Evolutionary conservation across 2,888 invertebrate species (phyloP).

Genomic region (Heteropelma amictum): DNA sequence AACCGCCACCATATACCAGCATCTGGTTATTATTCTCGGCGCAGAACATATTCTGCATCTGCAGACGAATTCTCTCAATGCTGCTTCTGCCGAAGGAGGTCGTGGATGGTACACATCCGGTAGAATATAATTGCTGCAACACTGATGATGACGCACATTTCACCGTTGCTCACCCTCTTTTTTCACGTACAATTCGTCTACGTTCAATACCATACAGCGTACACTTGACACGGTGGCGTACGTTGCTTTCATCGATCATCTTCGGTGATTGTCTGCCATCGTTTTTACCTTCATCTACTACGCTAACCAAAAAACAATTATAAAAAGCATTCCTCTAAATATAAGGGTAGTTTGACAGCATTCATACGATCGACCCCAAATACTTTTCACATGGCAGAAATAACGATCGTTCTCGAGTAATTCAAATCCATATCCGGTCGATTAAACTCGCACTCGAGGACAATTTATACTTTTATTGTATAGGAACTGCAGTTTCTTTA

Average conservation of each 20-base stretch:
- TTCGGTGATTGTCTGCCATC: not conserved
- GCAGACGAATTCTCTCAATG: conserved; percentile 26
- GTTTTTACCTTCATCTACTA: not conserved
- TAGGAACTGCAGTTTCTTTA: not conserved
- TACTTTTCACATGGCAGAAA: no score
- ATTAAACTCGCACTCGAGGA: no score
- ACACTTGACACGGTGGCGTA: not conserved
- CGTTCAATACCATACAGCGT: not conserved
- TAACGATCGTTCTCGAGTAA: no score
- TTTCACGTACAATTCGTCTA: not conserved
- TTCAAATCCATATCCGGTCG: no score
- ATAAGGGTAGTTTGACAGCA: no score
- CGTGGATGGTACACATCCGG: conserved; percentile 2
- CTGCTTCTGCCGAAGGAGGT: not conserved
- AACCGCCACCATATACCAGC: conserved; percentile 1
- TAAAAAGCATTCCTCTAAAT: no score
- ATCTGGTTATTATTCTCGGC: conserved; percentile 43
- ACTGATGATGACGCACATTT: conserved; percentile 28
- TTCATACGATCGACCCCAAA: no score
- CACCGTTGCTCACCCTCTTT: not conserved
- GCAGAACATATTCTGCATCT: conserved; percentile 9
- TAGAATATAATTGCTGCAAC: conserved; percentile 38
- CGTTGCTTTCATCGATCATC: not conserved
- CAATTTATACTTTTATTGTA: no score
- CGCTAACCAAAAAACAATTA: no score